Evolutionary conservation across 1,140 invertebrate genomes (phyloP).

Genomic region (Lepidurus packardi): DNA sequence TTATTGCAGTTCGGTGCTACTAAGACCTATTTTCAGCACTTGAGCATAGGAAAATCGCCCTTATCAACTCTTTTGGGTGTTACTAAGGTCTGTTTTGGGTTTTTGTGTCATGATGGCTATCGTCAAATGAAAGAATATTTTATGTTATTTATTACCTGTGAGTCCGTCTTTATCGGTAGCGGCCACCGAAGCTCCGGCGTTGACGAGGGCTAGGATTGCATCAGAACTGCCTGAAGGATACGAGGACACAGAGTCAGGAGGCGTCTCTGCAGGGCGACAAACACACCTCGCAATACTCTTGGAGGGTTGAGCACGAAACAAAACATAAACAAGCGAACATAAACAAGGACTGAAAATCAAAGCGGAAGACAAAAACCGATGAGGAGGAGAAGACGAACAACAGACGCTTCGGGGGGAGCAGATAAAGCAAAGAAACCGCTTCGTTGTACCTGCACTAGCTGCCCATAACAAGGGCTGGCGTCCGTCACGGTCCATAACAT

Average conservation of each 20-base stretch:
- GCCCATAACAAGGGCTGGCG: constrained; percentile 93
- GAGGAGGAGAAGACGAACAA: constrained; percentile 5
- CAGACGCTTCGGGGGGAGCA: not conserved
- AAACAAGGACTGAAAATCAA: not conserved
- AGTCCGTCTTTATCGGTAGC: constrained; percentile 67
- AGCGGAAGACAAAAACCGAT: not conserved
- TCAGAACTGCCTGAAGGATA: constrained; percentile 64
- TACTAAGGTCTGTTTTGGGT: not conserved
- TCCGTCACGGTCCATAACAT: constrained; percentile 82
- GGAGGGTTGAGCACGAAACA: constrained; percentile 25
- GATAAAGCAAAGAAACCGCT: constrained; percentile 19
- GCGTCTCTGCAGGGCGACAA: not conserved
- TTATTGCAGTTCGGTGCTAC: not conserved
- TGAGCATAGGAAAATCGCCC: too few species aligned
- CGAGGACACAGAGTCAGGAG: constrained; percentile 34
- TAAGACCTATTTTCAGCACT: not conserved
- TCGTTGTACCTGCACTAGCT: constrained; percentile 73
- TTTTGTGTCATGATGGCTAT: not conserved
- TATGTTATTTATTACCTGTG: constrained; percentile 43
- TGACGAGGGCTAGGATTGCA: constrained; percentile 76
- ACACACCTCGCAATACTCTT: constrained; percentile 1
- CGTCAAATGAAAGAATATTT: not conserved
- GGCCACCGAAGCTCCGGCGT: constrained; percentile 72
- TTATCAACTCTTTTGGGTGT: too few species aligned
- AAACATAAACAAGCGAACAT: not conserved